Evolutionary conservation across 2,797 vertebrate genomes (phyloP), one percentile per base, ranked within the genome.

Genomic region (Schizopygopsis pylzovi): DNA sequence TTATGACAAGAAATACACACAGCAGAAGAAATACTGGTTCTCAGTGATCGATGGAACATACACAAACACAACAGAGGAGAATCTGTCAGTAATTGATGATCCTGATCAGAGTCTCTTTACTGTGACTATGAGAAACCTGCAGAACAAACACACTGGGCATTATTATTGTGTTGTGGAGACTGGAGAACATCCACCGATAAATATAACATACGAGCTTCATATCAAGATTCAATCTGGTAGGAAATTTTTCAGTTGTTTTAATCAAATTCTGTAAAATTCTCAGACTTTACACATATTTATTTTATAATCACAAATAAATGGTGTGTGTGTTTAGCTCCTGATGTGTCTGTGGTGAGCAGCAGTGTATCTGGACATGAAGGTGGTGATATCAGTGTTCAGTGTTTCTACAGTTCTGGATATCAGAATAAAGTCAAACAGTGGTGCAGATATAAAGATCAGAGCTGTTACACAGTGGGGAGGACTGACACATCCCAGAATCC

Each of bases 281-380:
- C n/a, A n/a, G n/a, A n/a, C n/a, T n/a, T n/a, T n/a, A n/a, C n/a
- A n/a, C n/a, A n/a, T n/a, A n/a, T n/a, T n/a, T n/a, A n/a, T n/a
- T n/a, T n/a, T n/a, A n/a, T n/a, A n/a, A n/a, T n/a, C n/a, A n/a
- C n/a, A n/a, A n/a, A n/a, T n/a, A n/a, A n/a, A n/a, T n/a, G n/a
- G 33, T 68, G 10, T 71, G 2, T 70, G n/a, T 84, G 54, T 82
- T 59, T 75, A 71, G 67, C 52, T 89, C 86, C 90, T 95, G 94
- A 92, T 43, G 39, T 95, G 86, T 90, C 87, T 4, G 91, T 89
- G 45, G 6, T 15, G 73, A 47, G 0, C 41, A 86, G 77, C 47
- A 45, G 75, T 59, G 83, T 88, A 8, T 56, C 52, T 56, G 52
- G 18, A 56, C 52, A 9, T 56, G 52, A 56, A 56, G 52, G 18